phyloP scores from a whole-genome alignment of 2,888 invertebrate species.

The Lobophora halterata region DNA sequence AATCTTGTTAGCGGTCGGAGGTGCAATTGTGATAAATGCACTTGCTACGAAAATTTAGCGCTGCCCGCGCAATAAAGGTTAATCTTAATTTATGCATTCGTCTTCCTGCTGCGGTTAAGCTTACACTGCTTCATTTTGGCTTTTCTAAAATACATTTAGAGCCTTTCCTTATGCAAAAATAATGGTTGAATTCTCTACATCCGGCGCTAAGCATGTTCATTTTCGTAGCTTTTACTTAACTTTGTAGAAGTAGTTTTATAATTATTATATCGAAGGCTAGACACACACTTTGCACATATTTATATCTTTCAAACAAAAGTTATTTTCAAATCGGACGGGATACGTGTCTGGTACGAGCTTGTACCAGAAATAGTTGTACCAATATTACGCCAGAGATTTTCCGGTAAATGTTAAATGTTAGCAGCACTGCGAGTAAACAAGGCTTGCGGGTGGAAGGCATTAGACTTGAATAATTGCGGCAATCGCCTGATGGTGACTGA shows the following conservation, averaged over 20 bases:
- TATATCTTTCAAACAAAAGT: too few relatives aligned
- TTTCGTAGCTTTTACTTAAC: too few relatives aligned
- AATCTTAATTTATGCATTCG: slow-evolving; percentile 36
- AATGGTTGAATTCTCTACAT: too few relatives aligned
- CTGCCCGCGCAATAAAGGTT: slow-evolving; percentile 34
- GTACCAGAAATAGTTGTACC: slow-evolving; percentile 10
- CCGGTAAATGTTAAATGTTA: slow-evolving; percentile 35
- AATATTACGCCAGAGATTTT: slow-evolving; percentile 28
- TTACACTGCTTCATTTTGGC: slow-evolving; percentile 4
- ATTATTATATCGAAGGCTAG: too few relatives aligned
- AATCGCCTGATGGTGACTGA: slow-evolving; percentile 56
- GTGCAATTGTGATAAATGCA: slow-evolving; percentile 65
- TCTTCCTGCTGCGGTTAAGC: slow-evolving; percentile 25
- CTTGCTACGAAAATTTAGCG: slow-evolving; percentile 50
- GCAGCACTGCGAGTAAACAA: slow-evolving; percentile 36
- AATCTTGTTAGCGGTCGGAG: slow-evolving; percentile 67
- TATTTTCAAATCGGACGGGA: too few relatives aligned
- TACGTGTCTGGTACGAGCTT: too few relatives aligned
- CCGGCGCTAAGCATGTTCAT: too few relatives aligned
- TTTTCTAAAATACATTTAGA: too few relatives aligned
- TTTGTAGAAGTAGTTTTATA: too few relatives aligned
- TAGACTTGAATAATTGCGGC: slow-evolving; percentile 57
- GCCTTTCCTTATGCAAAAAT: too few relatives aligned
- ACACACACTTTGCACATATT: too few relatives aligned
- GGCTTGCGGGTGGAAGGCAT: slow-evolving; percentile 43